Conservation (phyloP, 2,888 invertebrate genomes). For the Ischnus inquisitorius region DNA sequence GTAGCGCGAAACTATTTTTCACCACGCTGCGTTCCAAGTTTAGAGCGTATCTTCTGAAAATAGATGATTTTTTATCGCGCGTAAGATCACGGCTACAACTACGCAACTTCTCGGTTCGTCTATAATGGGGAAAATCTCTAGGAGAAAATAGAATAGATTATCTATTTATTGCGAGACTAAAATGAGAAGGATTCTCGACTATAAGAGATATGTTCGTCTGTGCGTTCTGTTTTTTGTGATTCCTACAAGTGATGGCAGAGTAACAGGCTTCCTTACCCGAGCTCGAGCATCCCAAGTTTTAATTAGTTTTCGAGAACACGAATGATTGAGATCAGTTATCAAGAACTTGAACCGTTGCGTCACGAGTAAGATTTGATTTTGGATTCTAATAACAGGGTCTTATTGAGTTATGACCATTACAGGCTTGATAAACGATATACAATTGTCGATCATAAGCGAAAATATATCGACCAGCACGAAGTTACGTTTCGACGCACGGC, state of each 20-base stretch:
- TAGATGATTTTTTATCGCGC: neutral
- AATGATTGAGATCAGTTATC: neutral
- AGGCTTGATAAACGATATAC: neutral
- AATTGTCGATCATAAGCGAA: neutral
- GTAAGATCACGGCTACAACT: neutral
- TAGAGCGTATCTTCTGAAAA: neutral
- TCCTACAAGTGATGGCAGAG: no score
- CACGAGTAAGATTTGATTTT: neutral
- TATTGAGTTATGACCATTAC: neutral
- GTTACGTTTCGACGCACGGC: no score
- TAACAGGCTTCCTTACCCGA: neutral
- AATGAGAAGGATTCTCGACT: neutral
- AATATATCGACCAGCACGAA: no score
- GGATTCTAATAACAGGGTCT: neutral
- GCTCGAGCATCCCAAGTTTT: neutral
- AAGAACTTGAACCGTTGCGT: neutral
- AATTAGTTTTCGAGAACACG: neutral
- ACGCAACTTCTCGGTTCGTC: neutral
- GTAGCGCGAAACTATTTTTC: constrained; percentile 5
- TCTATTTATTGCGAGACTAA: neutral
- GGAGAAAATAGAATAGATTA: neutral
- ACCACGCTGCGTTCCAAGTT: neutral
- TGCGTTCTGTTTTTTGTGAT: neutral
- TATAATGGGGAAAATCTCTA: neutral
- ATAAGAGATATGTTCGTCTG: neutral